Conservation (phyloP, 2,797 vertebrate species). For the Clarias fuscus region DNA sequence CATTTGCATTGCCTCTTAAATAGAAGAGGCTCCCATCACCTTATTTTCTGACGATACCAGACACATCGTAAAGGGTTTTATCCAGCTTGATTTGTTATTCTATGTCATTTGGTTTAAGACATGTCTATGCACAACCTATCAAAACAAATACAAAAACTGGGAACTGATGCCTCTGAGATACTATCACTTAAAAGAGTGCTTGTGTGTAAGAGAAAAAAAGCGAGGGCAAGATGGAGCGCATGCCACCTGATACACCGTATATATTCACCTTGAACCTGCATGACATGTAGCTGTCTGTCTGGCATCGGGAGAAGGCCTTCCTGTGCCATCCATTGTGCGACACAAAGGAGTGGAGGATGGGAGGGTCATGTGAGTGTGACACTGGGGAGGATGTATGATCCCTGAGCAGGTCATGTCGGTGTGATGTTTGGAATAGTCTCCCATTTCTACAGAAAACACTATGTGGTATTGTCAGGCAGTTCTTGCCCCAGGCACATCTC, state of each 20-base stretch:
- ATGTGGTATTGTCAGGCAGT: conserved; percentile 56
- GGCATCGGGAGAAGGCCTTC: conserved; percentile 56
- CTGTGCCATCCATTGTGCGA: conserved; percentile 60
- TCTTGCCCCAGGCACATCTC: conserved; percentile 54
- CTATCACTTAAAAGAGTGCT: conserved; percentile 47
- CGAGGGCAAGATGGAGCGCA: not conserved
- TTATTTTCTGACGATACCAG: not conserved
- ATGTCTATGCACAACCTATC: not conserved
- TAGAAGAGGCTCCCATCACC: not conserved
- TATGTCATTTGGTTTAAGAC: not conserved
- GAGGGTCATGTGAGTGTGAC: conserved; percentile 60
- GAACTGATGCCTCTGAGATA: not conserved
- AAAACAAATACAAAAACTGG: not conserved
- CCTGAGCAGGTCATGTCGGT: conserved; percentile 53
- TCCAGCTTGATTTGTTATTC: not conserved
- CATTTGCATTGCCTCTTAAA: conserved; percentile 55
- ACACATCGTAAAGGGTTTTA: not conserved
- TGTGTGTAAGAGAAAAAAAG: not conserved
- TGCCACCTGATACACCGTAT: conserved; percentile 59
- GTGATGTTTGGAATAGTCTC: conserved; percentile 62
- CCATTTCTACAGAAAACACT: conserved; percentile 64
- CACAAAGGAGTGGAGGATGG: conserved; percentile 63
- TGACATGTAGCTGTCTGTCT: conserved; percentile 67
- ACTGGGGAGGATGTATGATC: conserved; percentile 52
- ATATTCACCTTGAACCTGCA: conserved; percentile 59